These are phyloP conservation scores for Drosophila eohydei DNA, from an alignment of 2,888 invertebrate species.

Conservation along the genomic window DNA sequence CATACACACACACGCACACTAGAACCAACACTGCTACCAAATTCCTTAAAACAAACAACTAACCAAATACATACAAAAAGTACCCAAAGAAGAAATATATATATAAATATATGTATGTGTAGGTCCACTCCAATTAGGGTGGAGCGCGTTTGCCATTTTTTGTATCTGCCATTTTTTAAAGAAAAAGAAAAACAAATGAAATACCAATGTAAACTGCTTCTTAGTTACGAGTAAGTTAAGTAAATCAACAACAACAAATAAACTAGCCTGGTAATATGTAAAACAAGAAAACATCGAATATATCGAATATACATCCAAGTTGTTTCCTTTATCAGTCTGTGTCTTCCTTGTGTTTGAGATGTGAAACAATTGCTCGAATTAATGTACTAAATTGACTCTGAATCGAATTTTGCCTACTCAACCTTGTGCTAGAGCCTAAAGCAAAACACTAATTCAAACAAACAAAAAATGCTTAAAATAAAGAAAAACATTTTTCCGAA, in stretches of 20 bases:
- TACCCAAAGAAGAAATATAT: slow-evolving; percentile 30
- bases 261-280: slow-evolving; percentile 73
- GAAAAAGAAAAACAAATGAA: background rate
- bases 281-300: slow-evolving; percentile 19
- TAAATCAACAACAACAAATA: slow-evolving; percentile 72
- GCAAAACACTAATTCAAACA: slow-evolving; percentile 30
- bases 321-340: background rate
- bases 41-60: slow-evolving; percentile 70
- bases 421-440: slow-evolving; percentile 9
- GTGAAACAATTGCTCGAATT: slow-evolving; percentile 6
- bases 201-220: slow-evolving; percentile 72
- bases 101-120: slow-evolving; percentile 28
- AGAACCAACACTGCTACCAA: slow-evolving; percentile 78
- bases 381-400: background rate
- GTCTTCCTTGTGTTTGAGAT: slow-evolving; percentile 1
- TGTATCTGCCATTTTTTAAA: slow-evolving; percentile 75
- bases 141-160: slow-evolving; percentile 70
- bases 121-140: slow-evolving; percentile 42
- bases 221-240: slow-evolving; percentile 78
- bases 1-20: slow-evolving; percentile 41
- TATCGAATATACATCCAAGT: slow-evolving; percentile 1
- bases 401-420: background rate
- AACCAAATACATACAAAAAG: slow-evolving; percentile 55
- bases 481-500: slow-evolving; percentile 48
- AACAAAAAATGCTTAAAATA: slow-evolving; percentile 53